Base-by-base conservation (phyloP, 2,888 invertebrate species). In the Alentia gelatinosa region DNA sequence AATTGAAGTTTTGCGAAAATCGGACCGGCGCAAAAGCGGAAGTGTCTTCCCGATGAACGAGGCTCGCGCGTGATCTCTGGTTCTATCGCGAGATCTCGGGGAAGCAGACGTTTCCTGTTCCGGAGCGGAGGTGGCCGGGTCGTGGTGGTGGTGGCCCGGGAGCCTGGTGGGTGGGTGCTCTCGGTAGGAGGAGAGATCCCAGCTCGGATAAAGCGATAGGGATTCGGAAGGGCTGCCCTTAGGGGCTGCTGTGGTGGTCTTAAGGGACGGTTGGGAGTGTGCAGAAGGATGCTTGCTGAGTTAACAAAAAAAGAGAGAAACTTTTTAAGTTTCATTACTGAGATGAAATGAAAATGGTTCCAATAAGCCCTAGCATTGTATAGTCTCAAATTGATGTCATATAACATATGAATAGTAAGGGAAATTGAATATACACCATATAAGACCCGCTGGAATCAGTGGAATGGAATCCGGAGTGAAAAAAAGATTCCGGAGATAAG, bases 11-110 rank as follows among this genome's bases (percentile, higher is more conserved):
- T 74, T 68, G 68, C 26, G 12, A 68, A 4, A 26, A 68, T 68
- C 30, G 68, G 30, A 30, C 26, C n/a, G 26, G 30, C 30, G 26
- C 68, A 26, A 30, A 56, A 68, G 68, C 30, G 68, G 30, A 68
- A 68, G 68, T 68, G 68, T 68, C 68, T 68, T 26, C 68, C 30
- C 68, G 68, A 68, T 68, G 68, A 68, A 30, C 33, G 33, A 26
- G 30, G 68, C 39, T 79, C 9, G 39, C 37, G 23, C 79, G 23
- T 79, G 79, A 79, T 79, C 37, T 79, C 15, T 23, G 35, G 37
- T 12, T 39, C 79, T 79, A 79, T 79, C 79, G 79, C 79, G 39
- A 39, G 37, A 79, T 79, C 79, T 79, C 79, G 39, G 68, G n/a
- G 68, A 68, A 68, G 68, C 68, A 68, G 68, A 30, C 26, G 68